Conservation (phyloP, 2,888 invertebrate species). For the Cheilosia urbana region DNA sequence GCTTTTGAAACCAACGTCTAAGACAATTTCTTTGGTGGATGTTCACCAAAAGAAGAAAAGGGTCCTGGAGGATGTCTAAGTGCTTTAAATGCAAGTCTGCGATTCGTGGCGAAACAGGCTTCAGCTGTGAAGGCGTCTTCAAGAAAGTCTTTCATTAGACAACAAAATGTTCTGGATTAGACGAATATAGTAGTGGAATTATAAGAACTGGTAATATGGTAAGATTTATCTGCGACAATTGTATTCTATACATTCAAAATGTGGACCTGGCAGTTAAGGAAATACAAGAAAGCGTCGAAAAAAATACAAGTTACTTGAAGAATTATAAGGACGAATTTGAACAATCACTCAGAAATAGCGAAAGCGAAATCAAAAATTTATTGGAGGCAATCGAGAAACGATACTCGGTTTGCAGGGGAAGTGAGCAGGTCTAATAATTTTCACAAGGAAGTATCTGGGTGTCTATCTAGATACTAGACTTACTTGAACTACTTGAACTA, state of each 20-base stretch:
- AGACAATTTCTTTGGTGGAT: too few species aligned
- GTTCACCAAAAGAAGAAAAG: neutral
- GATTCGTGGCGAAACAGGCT: slow-evolving; percentile 3
- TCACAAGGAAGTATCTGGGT: too few species aligned
- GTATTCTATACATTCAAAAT: neutral
- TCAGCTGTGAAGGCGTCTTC: slow-evolving; percentile 15
- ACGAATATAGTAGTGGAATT: neutral
- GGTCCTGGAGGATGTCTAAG: neutral
- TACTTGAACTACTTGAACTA: too few species aligned
- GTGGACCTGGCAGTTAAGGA: neutral
- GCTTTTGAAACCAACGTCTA: too few species aligned
- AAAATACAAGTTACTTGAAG: neutral
- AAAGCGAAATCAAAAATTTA: neutral
- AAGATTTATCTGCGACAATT: slow-evolving; percentile 3
- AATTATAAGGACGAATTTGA: slow-evolving; percentile 4
- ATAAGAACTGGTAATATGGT: neutral
- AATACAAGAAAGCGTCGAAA: neutral
- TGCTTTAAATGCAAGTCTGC: slow-evolving; percentile 1
- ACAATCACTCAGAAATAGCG: neutral
- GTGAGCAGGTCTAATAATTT: too few species aligned
- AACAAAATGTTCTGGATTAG: slow-evolving; percentile 1
- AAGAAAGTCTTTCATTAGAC: neutral
- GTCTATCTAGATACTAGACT: too few species aligned
- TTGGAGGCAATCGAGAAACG: neutral
- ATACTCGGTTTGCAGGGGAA: too few species aligned